Conservation (phyloP, 2,888 invertebrate genomes). For the Amblyteles armatorius region DNA sequence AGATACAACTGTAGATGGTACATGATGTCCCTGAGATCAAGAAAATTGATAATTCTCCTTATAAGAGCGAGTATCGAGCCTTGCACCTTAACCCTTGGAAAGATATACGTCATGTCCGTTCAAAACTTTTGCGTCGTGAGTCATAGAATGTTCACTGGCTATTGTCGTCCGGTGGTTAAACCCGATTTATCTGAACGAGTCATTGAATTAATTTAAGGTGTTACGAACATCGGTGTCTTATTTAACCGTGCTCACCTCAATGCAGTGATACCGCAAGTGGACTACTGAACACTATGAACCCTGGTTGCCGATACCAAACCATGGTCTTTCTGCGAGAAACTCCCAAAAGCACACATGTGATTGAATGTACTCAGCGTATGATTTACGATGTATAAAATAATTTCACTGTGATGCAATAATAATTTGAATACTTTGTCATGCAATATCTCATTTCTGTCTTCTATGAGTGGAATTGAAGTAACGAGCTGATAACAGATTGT, state of each 20-base stretch:
- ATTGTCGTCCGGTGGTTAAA: no score
- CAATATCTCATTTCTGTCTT: neutral
- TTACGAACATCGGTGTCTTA: conserved; percentile 60
- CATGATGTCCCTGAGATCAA: conserved; percentile 21
- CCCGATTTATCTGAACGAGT: neutral
- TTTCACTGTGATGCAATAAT: neutral
- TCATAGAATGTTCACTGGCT: neutral
- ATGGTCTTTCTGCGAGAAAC: no score
- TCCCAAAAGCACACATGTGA: neutral
- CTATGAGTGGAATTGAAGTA: no score
- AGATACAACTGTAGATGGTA: conserved; percentile 2
- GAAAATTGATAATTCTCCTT: conserved; percentile 25
- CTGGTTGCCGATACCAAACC: no score
- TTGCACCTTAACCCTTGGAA: conserved; percentile 47
- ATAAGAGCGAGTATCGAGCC: conserved; percentile 30
- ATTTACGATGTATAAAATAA: neutral
- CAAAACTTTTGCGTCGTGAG: conserved; percentile 42
- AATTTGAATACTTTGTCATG: neutral
- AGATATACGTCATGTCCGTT: conserved; percentile 50
- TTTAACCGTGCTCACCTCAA: conserved; percentile 50
- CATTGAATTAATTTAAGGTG: conserved; percentile 26
- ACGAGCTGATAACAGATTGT: no score
- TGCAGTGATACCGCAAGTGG: conserved; percentile 35
- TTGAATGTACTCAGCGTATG: neutral
- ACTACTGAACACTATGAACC: neutral